Evolutionary conservation across 2,797 vertebrate species (phyloP).

Genomic region (Morus bassanus): DNA sequence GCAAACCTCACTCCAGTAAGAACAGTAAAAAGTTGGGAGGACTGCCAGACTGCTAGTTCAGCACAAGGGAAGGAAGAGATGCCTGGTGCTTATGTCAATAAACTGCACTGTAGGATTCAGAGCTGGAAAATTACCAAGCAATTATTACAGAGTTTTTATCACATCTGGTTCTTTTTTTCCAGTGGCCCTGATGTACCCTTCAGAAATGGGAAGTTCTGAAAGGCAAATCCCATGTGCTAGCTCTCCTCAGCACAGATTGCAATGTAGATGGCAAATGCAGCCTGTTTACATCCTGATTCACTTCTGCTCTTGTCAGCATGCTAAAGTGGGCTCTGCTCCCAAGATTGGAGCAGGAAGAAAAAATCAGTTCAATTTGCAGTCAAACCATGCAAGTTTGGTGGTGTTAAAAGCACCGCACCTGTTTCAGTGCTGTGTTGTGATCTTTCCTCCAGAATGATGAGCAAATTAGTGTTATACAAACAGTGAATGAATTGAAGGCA

Average conservation of each 20-base stretch:
- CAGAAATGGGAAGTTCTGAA: slow-evolving; percentile 56
- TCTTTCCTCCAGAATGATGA: slow-evolving; percentile 6
- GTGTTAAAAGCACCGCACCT: not conserved
- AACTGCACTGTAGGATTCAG: slow-evolving; percentile 42
- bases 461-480: slow-evolving; percentile 13
- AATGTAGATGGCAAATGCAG: slow-evolving; percentile 17
- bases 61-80: slow-evolving; percentile 43
- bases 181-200: slow-evolving; percentile 7
- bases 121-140: slow-evolving; percentile 57
- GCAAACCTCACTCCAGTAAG: not conserved
- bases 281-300: slow-evolving; percentile 12
- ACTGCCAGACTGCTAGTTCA: slow-evolving; percentile 52
- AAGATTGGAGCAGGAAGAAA: not conserved
- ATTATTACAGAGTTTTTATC: slow-evolving; percentile 57
- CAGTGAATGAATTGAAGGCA: not conserved
- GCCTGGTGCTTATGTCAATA: slow-evolving; percentile 52
- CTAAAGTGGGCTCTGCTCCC: slow-evolving; percentile 2
- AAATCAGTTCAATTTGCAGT: not conserved
- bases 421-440: not conserved
- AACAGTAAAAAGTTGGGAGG: not conserved
- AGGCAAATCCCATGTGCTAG: slow-evolving; percentile 51
- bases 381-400: not conserved
- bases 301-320: slow-evolving; percentile 47
- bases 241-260: slow-evolving; percentile 19
- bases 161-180: slow-evolving; percentile 58